Percentiles rank a stretch among this genome's conserved stretches.
phyloP scores from a whole-genome alignment of 1,140 invertebrate species.

The Orchestia grillus region DNA sequence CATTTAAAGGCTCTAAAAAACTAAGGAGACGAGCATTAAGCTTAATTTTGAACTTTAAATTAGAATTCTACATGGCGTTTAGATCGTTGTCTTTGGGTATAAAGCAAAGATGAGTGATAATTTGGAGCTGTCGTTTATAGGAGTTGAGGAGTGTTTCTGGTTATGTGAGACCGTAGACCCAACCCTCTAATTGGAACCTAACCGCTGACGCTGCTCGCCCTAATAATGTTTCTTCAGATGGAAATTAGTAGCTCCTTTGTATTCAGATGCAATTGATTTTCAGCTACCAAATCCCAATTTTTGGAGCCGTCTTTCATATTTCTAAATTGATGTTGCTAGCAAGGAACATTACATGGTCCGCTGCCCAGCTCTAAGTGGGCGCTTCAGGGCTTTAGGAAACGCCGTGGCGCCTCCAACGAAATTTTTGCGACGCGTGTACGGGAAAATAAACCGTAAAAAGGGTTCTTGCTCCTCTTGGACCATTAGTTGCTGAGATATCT shows the following conservation, averaged over 20 bases:
- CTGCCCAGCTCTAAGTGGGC: neutral
- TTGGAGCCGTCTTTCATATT: slow-evolving; percentile 5
- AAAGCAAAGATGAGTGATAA: neutral
- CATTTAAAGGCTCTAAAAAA: neutral
- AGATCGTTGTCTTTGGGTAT: slow-evolving; percentile 10
- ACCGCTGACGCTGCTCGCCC: slow-evolving; percentile 4
- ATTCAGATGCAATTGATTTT: slow-evolving; percentile 45
- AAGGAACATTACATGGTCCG: slow-evolving; percentile 44
- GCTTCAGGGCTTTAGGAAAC: neutral
- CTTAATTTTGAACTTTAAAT: slow-evolving; percentile 25
- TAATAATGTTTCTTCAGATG: neutral
- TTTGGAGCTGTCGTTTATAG: slow-evolving; percentile 12
- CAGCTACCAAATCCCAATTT: neutral
- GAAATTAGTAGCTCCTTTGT: slow-evolving; percentile 29
- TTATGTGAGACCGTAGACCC: neutral
- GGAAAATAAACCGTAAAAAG: neutral
- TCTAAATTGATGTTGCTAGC: slow-evolving; percentile 34
- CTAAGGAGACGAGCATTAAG: slow-evolving; percentile 19
- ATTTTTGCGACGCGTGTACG: neutral
- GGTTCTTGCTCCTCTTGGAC: neutral
- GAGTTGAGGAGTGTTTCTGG: neutral
- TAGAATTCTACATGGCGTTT: slow-evolving; percentile 3
- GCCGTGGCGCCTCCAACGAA: neutral
- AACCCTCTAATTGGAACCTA: neutral
- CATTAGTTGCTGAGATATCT: neutral